Conservation (phyloP, 2,113 vertebrate species). For the Colinus virginianus region DNA sequence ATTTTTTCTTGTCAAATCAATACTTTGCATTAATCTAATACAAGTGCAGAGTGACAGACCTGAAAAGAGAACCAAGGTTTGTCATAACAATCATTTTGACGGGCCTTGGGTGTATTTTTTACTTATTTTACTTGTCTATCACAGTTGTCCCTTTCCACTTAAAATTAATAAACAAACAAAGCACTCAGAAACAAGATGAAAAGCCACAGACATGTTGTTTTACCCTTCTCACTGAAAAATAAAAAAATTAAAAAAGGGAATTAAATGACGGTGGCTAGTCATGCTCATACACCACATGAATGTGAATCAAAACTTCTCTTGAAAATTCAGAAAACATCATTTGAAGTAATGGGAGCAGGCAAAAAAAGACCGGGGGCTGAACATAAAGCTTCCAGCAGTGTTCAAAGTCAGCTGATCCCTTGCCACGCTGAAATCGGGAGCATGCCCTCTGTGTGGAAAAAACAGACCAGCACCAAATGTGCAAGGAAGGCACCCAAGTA, state of each 20-base stretch:
- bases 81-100: not conserved
- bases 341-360: not conserved
- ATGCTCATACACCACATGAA: not conserved
- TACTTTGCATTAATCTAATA: conserved; percentile 30
- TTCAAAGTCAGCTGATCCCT: not conserved
- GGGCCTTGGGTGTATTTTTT: not conserved
- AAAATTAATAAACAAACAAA: not conserved
- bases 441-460: not conserved
- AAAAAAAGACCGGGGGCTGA: not conserved
- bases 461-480: not conserved
- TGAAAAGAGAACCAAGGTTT: conserved; percentile 33
- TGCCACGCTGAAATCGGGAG: not conserved
- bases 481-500: not conserved
- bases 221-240: not conserved
- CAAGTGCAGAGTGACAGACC: not conserved
- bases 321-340: not conserved
- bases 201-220: not conserved
- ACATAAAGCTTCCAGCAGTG: not conserved
- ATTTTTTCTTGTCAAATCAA: not conserved
- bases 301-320: not conserved
- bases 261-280: not conserved
- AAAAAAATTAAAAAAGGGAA: not conserved
- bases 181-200: not conserved
- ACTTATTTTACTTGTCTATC: not conserved
- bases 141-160: not conserved